Base-by-base conservation (phyloP, 2,113 vertebrate species). In the Zapornia atra region DNA sequence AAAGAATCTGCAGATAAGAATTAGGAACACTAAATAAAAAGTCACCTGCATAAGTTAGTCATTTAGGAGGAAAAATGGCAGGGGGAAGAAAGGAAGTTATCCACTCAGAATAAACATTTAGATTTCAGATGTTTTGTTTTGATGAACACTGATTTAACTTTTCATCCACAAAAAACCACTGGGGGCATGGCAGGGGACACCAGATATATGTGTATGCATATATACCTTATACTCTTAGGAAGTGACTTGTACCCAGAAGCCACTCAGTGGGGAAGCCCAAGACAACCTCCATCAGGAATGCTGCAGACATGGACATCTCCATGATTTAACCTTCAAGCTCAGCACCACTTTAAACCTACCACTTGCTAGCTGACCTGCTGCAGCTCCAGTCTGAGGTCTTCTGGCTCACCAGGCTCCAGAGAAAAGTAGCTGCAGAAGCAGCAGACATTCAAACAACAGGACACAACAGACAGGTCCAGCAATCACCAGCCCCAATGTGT, bases 181-280 rank as follows among this genome's bases (percentile, higher is more conserved):
- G 9, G 8, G 11, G 19, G 3, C 4, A 1, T 1, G 10, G 7
- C 28, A 7, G 10, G 10, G 16, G 7, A 9, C 12, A 34, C 8
- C 25, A 76, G 20, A n/a, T 51, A 80, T 10, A 33, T 0, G 0
- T 0, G 0, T 3, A 16, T 12, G 46, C 34, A 51, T 2, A 3
- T 2, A 11, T 22, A 53, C 40, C 21, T 38, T n/a, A n/a, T 3
- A 8, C 11, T 36, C 12, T 34, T 21, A 38, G n/a, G 46, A 86
- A 21, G 12, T 24, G 19, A 8, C 19, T 31, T n/a, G 20, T 6
- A 66, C 10, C 21, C 51, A 56, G 38, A 44, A 8, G 16, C 31
- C 0, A 2, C 4, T n/a, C 26, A 21, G 24, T 3, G 1, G 25
- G 7, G 24, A 79, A 54, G 10, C 40, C 34, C 34, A n/a, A 38